These are phyloP conservation scores for Monochamus saltuarius DNA, from an alignment of 1,140 invertebrate species.

Conservation along the genomic window DNA sequence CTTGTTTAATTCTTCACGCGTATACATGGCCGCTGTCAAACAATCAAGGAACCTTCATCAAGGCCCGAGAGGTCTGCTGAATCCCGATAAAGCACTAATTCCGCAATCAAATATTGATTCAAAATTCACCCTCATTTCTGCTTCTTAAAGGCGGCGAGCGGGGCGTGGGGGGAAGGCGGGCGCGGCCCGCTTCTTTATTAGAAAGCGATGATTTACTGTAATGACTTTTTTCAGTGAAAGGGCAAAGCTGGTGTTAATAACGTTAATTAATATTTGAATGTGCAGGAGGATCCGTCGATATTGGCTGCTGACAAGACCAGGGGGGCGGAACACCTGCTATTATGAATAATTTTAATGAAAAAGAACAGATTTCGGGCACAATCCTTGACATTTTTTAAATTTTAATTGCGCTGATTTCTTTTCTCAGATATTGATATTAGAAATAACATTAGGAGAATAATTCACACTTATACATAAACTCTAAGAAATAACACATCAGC, in stretches of 20 bases:
- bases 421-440: too few relatives aligned
- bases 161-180: conserved; percentile 1
- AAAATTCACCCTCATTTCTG: conserved; percentile 50
- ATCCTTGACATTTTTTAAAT: too few relatives aligned
- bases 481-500: too few relatives aligned
- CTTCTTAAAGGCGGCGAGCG: conserved; percentile 36
- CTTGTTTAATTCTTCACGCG: conserved; percentile 52
- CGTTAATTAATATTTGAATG: conserved; percentile 53
- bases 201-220: conserved; percentile 51
- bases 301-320: conserved; percentile 28
- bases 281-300: conserved; percentile 34
- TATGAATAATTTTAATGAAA: conserved; percentile 36
- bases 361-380: not conserved
- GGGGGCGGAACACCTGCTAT: conserved; percentile 33
- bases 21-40: conserved; percentile 52
- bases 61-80: conserved; percentile 49
- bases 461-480: too few relatives aligned
- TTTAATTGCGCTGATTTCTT: too few relatives aligned
- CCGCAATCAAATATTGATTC: conserved; percentile 55
- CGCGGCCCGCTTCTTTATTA: conserved; percentile 41
- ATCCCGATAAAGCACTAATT: conserved; percentile 54
- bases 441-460: too few relatives aligned
- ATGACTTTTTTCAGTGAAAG: conserved; percentile 49
- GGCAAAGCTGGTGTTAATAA: conserved; percentile 49
- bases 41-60: conserved; percentile 53